phyloP scores from a whole-genome alignment of 2,113 vertebrate genomes.

The Piaya cayana region DNA sequence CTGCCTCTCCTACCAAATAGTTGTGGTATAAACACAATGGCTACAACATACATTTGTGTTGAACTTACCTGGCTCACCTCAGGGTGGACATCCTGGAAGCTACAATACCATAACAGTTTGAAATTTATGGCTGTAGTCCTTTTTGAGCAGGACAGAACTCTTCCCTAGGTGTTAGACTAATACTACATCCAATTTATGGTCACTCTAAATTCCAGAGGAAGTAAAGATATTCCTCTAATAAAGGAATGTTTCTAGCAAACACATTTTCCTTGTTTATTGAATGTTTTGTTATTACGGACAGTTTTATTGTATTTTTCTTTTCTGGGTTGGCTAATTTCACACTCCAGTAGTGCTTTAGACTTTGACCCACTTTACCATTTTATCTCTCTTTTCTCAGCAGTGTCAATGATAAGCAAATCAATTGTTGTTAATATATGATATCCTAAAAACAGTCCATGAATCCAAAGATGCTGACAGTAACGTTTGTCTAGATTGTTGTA shows the following conservation, averaged over 20 bases:
- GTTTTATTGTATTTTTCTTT: neutral
- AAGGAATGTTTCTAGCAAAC: neutral
- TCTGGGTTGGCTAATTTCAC: neutral
- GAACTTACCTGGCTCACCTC: neutral
- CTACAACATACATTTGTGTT: rapidly evolving
- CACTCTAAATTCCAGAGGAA: neutral
- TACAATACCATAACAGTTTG: neutral
- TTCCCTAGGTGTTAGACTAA: neutral
- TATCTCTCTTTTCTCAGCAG: neutral
- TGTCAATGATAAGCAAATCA: neutral
- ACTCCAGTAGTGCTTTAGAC: neutral
- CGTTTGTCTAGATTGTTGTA: neutral
- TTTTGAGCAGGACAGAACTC: neutral
- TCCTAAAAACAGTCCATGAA: neutral
- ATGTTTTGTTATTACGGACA: neutral
- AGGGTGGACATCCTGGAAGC: neutral
- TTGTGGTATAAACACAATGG: neutral
- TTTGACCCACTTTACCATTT: neutral
- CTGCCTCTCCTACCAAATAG: neutral
- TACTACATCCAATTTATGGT: neutral
- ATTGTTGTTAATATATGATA: neutral
- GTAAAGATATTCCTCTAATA: neutral
- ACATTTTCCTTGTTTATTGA: neutral
- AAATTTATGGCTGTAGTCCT: neutral
- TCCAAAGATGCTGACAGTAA: neutral